phyloP scores from a whole-genome alignment of 2,797 vertebrate genomes.

The Lutjanus argentimaculatus region DNA sequence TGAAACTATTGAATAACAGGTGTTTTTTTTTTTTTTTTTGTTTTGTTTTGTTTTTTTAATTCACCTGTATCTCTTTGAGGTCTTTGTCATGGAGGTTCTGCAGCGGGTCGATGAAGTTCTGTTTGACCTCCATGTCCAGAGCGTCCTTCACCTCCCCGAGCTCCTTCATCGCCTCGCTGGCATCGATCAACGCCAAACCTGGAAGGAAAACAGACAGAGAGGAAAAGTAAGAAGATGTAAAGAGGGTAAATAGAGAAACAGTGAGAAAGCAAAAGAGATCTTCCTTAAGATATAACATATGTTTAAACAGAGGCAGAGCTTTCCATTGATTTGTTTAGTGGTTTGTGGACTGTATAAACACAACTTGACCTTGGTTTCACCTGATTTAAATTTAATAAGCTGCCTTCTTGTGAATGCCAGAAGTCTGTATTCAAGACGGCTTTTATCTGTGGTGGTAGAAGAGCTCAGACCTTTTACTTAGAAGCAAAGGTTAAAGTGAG shows the following conservation, averaged over 20 bases:
- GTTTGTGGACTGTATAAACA: background rate
- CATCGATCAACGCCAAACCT: conserved; percentile 92
- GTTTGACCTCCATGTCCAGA: conserved; percentile 96
- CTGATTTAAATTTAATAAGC: background rate
- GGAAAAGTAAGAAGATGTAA: background rate
- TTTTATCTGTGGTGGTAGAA: background rate
- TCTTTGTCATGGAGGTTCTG: conserved; percentile 98
- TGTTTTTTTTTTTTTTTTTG: background rate
- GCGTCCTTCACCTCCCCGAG: conserved; percentile 96
- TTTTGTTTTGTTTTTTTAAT: background rate
- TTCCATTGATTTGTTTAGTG: too few species aligned
- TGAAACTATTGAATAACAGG: too few species aligned
- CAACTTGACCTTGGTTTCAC: background rate
- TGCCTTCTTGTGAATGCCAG: background rate
- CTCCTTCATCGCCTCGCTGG: conserved; percentile 93
- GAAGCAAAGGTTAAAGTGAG: too few species aligned
- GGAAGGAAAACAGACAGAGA: conserved; percentile 3
- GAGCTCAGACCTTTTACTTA: too few species aligned
- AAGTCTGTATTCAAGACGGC: background rate
- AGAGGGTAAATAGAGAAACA: background rate
- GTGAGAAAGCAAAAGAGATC: background rate
- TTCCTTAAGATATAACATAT: too few species aligned
- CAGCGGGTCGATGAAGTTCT: conserved; percentile 96
- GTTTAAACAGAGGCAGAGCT: too few species aligned
- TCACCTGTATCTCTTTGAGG: conserved; percentile 95